These are phyloP conservation scores for Esperia sulphurella DNA, from an alignment of 2,888 invertebrate species.

Conservation along the genomic window DNA sequence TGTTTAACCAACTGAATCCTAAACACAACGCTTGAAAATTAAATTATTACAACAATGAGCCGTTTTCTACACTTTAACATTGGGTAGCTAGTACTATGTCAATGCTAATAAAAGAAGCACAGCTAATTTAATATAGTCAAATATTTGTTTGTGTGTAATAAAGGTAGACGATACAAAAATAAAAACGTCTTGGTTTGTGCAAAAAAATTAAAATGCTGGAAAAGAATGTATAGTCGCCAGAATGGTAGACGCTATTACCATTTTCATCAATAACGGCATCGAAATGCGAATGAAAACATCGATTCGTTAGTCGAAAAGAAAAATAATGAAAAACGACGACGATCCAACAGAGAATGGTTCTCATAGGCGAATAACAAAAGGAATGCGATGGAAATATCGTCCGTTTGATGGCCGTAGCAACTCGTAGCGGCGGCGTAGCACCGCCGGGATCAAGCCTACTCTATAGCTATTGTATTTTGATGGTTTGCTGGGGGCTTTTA, in stretches of 20 bases:
- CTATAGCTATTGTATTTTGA: constrained; percentile 51
- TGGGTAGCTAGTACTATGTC: no score
- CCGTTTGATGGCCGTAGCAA: constrained; percentile 45
- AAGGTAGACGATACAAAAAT: not conserved
- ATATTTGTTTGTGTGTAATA: no score
- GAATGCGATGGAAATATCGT: constrained; percentile 60
- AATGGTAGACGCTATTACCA: constrained; percentile 21
- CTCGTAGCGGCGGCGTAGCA: constrained; percentile 32
- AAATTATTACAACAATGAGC: no score
- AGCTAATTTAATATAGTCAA: no score
- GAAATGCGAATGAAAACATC: constrained; percentile 60
- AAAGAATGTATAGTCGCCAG: no score
- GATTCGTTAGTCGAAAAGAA: constrained; percentile 70
- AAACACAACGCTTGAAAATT: not conserved
- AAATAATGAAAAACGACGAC: constrained; percentile 64
- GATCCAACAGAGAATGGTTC: constrained; percentile 60
- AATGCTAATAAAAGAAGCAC: no score
- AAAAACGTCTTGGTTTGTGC: not conserved
- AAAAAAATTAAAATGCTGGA: no score
- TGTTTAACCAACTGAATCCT: not conserved
- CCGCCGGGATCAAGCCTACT: constrained; percentile 28
- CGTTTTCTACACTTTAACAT: no score
- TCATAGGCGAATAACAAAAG: constrained; percentile 69
- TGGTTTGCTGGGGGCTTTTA: constrained; percentile 45
- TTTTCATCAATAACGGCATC: constrained; percentile 42